Percentiles rank a stretch among this genome's conserved stretches.
Conservation (phyloP, 2,113 vertebrate genomes). For the Lipophrys pholis region DNA sequence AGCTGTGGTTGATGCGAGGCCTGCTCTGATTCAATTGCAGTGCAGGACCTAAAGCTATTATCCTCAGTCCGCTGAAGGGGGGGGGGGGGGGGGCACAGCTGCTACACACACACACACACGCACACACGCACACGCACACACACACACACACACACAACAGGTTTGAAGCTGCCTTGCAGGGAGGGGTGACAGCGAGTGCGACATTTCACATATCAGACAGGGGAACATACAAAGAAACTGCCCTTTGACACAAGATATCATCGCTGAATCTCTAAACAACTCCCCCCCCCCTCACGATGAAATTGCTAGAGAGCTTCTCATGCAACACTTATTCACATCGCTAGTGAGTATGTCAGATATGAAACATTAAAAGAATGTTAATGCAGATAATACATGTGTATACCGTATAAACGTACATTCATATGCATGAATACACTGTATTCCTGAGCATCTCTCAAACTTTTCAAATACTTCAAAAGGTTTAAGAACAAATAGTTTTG, state of each 20-base stretch:
- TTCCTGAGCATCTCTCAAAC: too few species aligned
- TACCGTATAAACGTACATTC: too few species aligned
- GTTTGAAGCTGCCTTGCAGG: slow-evolving; percentile 23
- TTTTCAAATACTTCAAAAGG: too few species aligned
- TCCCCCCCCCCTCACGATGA: background rate
- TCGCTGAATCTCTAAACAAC: background rate
- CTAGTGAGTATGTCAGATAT: too few species aligned
- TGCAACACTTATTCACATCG: too few species aligned
- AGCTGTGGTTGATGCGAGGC: slow-evolving; percentile 78
- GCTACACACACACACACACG: slow-evolving; percentile 13
- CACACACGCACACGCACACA: too few species aligned
- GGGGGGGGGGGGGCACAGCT: slow-evolving; percentile 70
- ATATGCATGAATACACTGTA: too few species aligned
- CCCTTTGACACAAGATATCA: background rate
- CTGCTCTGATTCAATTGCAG: slow-evolving; percentile 80
- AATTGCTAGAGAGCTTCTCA: too few species aligned
- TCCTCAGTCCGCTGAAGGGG: slow-evolving; percentile 40
- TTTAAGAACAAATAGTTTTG: too few species aligned
- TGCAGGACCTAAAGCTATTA: slow-evolving; percentile 74
- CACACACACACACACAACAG: slow-evolving; percentile 1
- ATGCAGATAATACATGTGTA: too few species aligned
- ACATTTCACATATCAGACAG: slow-evolving; percentile 1
- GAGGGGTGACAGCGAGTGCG: background rate
- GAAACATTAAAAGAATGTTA: too few species aligned
- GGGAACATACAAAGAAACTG: background rate